Percentiles rank a stretch among this genome's conserved stretches.
Conservation (phyloP, 2,888 invertebrate genomes). For the Diploptera punctata region DNA sequence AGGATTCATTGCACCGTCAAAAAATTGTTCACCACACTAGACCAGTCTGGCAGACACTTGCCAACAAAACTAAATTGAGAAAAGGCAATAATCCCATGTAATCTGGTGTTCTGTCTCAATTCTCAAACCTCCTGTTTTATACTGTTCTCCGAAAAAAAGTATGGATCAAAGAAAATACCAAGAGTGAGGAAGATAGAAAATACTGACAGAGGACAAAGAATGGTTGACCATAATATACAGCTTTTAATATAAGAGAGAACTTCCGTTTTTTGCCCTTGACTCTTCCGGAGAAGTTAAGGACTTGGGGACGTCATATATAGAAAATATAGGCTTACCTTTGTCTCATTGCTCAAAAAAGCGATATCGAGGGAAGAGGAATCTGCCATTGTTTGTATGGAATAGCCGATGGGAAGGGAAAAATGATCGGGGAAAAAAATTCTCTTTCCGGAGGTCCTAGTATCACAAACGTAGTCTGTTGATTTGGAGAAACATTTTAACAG, state of each 20-base stretch:
- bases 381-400: not conserved
- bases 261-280: not conserved
- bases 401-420: not conserved
- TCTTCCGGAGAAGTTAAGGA: no score
- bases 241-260: constrained; percentile 36
- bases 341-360: not conserved
- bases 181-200: no score
- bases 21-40: not conserved
- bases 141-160: not conserved
- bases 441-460: no score
- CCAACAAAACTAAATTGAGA: constrained; percentile 24
- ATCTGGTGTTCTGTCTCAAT: constrained; percentile 27
- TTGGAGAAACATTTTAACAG: no score
- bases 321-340: not conserved
- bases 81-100: constrained; percentile 32
- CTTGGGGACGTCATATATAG: constrained; percentile 17
- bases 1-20: not conserved
- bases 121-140: not conserved
- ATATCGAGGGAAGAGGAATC: not conserved
- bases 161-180: not conserved
- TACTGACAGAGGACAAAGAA: not conserved
- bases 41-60: constrained; percentile 2
- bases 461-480: no score
- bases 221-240: constrained; percentile 28
- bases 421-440: not conserved